A percentile compares a stretch with the other conserved stretches of the same genome.
Conservation (phyloP, 2,797 vertebrate species). For the Borostomias antarcticus region DNA sequence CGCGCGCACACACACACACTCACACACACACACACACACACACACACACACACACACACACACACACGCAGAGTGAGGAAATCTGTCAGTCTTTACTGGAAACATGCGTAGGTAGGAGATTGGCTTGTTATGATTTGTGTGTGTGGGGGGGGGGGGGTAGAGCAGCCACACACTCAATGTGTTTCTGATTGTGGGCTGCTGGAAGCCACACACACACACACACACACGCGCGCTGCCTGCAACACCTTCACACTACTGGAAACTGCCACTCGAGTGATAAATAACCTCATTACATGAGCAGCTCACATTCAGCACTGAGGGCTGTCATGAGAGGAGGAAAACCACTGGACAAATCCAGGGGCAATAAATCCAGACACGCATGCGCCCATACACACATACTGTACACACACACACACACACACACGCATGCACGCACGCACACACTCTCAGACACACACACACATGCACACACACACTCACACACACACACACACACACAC, state of each 20-base stretch:
- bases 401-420: slow-evolving; percentile 7
- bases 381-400: slow-evolving; percentile 23
- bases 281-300: slow-evolving; percentile 60
- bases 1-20: too few relatives aligned
- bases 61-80: not conserved
- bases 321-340: slow-evolving; percentile 58
- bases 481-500: not conserved
- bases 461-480: not conserved
- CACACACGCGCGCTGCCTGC: not conserved
- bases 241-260: slow-evolving; percentile 8
- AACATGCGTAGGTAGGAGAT: slow-evolving; percentile 40
- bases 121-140: not conserved
- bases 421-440: not conserved
- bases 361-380: slow-evolving; percentile 39
- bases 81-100: slow-evolving; percentile 30
- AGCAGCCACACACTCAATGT: slow-evolving; percentile 59
- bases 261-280: slow-evolving; percentile 58
- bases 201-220: slow-evolving; percentile 1
- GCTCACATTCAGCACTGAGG: slow-evolving; percentile 52
- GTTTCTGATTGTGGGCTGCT: slow-evolving; percentile 58
- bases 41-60: too few relatives aligned
- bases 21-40: too few relatives aligned
- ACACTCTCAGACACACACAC: not conserved
- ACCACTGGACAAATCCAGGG: slow-evolving; percentile 56
- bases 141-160: not conserved